Percentiles rank a stretch among this genome's conserved stretches.
Evolutionary conservation across 2,888 invertebrate species (phyloP).

Genomic region (Electrophaes corylata): DNA sequence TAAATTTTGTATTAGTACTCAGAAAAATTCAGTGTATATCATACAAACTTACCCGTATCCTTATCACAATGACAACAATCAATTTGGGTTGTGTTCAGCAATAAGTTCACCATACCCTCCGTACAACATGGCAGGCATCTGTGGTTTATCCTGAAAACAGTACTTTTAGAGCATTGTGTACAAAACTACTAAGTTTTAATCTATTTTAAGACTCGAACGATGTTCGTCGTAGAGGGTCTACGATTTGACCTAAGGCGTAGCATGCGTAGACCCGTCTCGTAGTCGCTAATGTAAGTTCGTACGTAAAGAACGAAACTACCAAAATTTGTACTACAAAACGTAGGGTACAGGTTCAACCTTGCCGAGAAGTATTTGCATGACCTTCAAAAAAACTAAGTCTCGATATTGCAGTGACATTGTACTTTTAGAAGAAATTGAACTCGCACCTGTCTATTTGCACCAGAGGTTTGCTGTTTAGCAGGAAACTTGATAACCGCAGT

Average conservation of each 20-base stretch:
- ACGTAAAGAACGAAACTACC: no score
- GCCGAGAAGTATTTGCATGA: no score
- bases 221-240: background rate
- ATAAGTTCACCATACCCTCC: slow-evolving; percentile 72
- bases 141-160: slow-evolving; percentile 85
- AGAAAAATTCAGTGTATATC: no score
- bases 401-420: no score
- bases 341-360: no score
- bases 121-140: slow-evolving; percentile 91
- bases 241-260: background rate
- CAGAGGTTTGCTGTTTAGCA: no score
- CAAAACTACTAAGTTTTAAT: background rate
- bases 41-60: slow-evolving; percentile 86
- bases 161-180: background rate
- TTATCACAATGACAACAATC: slow-evolving; percentile 89
- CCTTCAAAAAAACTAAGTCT: no score
- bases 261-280: background rate
- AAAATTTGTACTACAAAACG: background rate
- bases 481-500: no score
- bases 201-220: background rate
- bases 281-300: no score
- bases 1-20: no score
- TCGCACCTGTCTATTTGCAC: no score
- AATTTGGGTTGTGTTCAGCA: slow-evolving; percentile 62
- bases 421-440: no score